phyloP scores from a whole-genome alignment of 1,140 invertebrate species.

The Archivesica marissinica region DNA sequence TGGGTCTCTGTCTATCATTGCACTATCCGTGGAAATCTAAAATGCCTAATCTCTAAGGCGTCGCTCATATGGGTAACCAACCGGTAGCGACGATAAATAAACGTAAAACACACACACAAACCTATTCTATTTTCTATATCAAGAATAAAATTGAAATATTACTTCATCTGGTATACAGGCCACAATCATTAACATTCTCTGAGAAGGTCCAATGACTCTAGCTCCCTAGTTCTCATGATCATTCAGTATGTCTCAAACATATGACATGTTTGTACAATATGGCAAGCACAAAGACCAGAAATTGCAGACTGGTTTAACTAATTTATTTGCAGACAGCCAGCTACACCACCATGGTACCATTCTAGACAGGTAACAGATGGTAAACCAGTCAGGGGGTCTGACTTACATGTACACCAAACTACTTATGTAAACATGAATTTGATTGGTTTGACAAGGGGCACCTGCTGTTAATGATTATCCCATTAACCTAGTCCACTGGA shows the following conservation, averaged over 20 bases:
- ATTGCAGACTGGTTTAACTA: conserved; percentile 22
- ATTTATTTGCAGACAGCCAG: not conserved
- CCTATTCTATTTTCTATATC: too few relatives aligned
- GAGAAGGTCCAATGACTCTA: not conserved
- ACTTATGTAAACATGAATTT: conserved; percentile 26
- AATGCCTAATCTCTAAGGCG: too few relatives aligned
- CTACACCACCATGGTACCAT: conserved; percentile 5
- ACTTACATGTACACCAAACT: not conserved
- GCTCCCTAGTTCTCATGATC: not conserved
- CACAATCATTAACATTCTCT: not conserved
- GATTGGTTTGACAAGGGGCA: conserved; percentile 13
- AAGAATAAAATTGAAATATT: too few relatives aligned
- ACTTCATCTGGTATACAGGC: too few relatives aligned
- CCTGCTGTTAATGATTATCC: conserved; percentile 9
- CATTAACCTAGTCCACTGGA: not conserved
- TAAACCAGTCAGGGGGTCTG: conserved; percentile 18
- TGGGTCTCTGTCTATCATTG: too few relatives aligned
- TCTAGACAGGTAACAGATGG: not conserved
- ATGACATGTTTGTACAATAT: not conserved
- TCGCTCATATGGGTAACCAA: too few relatives aligned
- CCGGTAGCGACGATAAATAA: too few relatives aligned
- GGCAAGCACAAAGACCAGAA: not conserved
- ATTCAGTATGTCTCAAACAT: not conserved
- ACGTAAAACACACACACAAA: too few relatives aligned
- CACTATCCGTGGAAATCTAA: too few relatives aligned